A percentile compares a stretch with the other conserved stretches of the same genome.
Evolutionary conservation across 2,113 vertebrate species (phyloP).

Genomic region (Electrona antarctica): DNA sequence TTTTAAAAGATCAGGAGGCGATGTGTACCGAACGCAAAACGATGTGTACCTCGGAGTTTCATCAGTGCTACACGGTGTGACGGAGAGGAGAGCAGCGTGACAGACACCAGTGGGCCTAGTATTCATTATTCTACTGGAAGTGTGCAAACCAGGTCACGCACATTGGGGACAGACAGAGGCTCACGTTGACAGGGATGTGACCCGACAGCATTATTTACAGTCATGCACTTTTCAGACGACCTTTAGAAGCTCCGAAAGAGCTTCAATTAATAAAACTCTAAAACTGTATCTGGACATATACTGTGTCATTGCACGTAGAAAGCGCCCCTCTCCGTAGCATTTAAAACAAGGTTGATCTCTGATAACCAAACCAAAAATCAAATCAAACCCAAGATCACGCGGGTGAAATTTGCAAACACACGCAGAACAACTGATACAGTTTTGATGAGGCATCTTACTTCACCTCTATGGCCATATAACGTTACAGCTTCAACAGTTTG

Average conservation of each 20-base stretch:
- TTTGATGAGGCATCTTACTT: constrained; percentile 4
- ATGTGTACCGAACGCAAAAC: constrained; percentile 47
- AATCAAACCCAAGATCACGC: constrained; percentile 46
- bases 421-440: constrained; percentile 40
- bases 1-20: constrained; percentile 30
- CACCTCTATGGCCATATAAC: constrained; percentile 36
- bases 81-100: constrained; percentile 19
- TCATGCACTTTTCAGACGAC: constrained; percentile 56
- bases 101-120: constrained; percentile 23
- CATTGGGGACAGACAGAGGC: neutral
- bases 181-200: constrained; percentile 37
- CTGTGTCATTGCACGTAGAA: constrained; percentile 2
- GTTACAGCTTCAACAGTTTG: constrained; percentile 8
- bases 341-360: constrained; percentile 12
- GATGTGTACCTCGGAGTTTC: constrained; percentile 47
- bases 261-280: no score
- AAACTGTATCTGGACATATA: constrained; percentile 1
- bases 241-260: constrained; percentile 54
- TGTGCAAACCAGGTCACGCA: constrained; percentile 31
- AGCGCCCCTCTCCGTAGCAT: constrained; percentile 21
- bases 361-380: constrained; percentile 42
- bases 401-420: constrained; percentile 41
- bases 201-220: constrained; percentile 65
- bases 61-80: constrained; percentile 56
- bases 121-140: constrained; percentile 11